Evolutionary conservation across 2,797 vertebrate species (phyloP), one percentile per base, ranked within the genome.

Genomic region (Sebastes hubbsi): DNA sequence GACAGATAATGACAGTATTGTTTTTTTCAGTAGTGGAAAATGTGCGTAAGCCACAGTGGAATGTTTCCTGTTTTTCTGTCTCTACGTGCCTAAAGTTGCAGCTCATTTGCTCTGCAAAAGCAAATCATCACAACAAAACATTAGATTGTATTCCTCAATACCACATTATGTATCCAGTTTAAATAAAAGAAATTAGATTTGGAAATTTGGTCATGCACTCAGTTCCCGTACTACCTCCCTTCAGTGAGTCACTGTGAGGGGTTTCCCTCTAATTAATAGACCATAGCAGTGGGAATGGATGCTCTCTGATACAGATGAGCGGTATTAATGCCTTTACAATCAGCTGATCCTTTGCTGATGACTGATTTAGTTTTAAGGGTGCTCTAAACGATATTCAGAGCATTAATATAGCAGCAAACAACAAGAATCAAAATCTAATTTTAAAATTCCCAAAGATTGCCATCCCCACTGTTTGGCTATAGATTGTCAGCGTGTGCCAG

Each of bases 21-120:
- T 88, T 88, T 63, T 63, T 75, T 29, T 30, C 14, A 75, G 24
- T 46, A 3, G 69, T 83, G 89, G 85, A 88, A 90, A 90, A 78
- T 69, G 64, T 56, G 52, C 59, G 61, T 56, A 30, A 3, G 52
- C 78, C 74, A 60, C 72, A 74, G 54, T 61, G 88, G 84, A 91
- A 89, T 91, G 86, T 84, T 66, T 56, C 7, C 66, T 78, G 78
- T 81, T 77, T 73, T 73, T 83, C 36, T 67, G 63, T 76, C 72
- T 78, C 46, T 34, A 27, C 30, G 18, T 38, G 72, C 38, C 55
- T 76, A 2, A 75, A 66, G 80, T 70, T 70, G 13, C 55, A 78
- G 72, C 54, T 86, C 54, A 62, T 54, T 77, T 71, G 34, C 18
- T 63, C 27, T 34, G 30, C 20, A 11, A 29, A 77, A 77, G 27